Evolutionary conservation across 2,797 vertebrate species (phyloP), one percentile per base, ranked within the genome.

Genomic region (Lophotriccus pileatus): DNA sequence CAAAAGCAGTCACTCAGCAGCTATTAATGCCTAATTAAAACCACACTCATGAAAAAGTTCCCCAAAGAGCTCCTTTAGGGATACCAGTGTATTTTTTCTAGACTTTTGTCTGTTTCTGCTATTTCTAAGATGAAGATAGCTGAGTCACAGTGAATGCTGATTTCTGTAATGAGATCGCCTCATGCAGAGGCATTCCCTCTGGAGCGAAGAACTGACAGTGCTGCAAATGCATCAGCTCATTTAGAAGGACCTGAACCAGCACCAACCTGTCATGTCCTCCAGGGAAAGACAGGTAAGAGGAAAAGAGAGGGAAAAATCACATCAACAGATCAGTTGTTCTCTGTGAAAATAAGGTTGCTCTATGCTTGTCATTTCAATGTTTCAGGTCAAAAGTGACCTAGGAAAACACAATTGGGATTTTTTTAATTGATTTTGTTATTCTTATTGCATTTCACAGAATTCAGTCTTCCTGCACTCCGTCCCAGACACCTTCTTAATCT

Each of bases 141-240:
- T 96, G 93, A 97, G 77, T 97, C 91, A 96, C 53, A 88, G 89
- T 63, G 92, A 77, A 79, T 84, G 32, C 12, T 93, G 82, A 76
- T 95, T 82, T 96, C 78, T 95, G 36, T 86, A 96, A 96, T 85
- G 69, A 83, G 87, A 89, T 56, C 81, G 68, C 87, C 74, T 97
- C 66, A 53, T 69, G 56, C 22, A 91, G 68, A 47, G 22, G 15
- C 82, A 78, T 90, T 87, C 68, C 69, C 88, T 64, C 87, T 74
- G 88, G 76, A 84, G 2, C 17, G 63, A 67, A 79, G 55, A 78
- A 53, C 50, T 96, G 92, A 63, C 53, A 70, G 41, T 82, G 20
- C 32, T 90, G 58, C 55, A 84, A 55, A 85, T 73, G 56, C 70
- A 78, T 56, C 55, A 76, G 44, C 78, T 97, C 41, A 46, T 81